Base-by-base conservation (phyloP, 2,888 invertebrate genomes). In the Laothoe populi region DNA sequence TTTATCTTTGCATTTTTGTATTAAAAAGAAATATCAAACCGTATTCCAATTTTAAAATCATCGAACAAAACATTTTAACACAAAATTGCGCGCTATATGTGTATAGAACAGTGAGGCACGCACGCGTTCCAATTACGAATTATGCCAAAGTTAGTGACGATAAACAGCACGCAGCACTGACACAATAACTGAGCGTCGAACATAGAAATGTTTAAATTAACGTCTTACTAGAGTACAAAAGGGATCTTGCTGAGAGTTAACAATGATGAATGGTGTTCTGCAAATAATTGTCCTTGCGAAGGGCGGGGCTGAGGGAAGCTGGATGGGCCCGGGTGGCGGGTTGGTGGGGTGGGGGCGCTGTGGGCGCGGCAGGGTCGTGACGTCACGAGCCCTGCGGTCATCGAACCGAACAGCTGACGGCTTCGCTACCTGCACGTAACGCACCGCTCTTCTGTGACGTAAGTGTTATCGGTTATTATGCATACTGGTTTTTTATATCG, bases 251-350 rank as follows among this genome's bases (percentile, higher is more conserved):
- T 71, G 73, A 70, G 70, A 71, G 68, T 74, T 72, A 73, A 78
- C 78, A 77, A 79, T 86, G 87, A 88, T 85, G 86, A 87, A 87
- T 86, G 83, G 83, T 77, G 81, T 83, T 81, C 87, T 88, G 87
- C 84, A 87, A 87, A 86, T 88, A 85, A 88, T 88, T 84, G 87
- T 85, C 82, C 82, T 84, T 79, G 70, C 69, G 35, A 68, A 73
- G 75, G 71, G 72, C 70, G 69, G 70, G 71, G 70, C 57, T 60
- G 60, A 60, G 64, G 66, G 64, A 61, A 57, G 62, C 46, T 46
- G 46, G 23, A 46, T 13, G 64, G 62, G 68, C 49, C 64, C 68
- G 68, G 67, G 68, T 61, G 74, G 72, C 61, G 57, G 62, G 62
- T 64, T 63, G 67, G 68, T 64, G 70, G 73, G 66, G 66, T 65